These are phyloP conservation scores for Pseudoatta argentina DNA, from an alignment of 1,140 invertebrate genomes.

Conservation along the genomic window DNA sequence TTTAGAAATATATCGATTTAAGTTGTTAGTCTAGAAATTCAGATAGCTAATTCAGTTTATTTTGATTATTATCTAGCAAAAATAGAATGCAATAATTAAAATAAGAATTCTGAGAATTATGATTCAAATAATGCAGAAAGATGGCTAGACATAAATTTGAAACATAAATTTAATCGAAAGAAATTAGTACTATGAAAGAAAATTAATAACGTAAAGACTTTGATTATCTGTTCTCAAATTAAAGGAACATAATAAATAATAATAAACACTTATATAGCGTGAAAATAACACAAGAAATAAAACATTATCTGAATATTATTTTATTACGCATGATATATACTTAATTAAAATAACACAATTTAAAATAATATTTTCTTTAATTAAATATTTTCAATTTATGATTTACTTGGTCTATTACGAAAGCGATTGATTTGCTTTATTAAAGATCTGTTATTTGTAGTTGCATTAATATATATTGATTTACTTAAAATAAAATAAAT, in stretches of 20 bases:
- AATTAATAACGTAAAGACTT: not conserved
- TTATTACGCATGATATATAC: not conserved
- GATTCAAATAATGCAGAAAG: not conserved
- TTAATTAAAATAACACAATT: not conserved
- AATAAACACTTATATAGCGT: not conserved
- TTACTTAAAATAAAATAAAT: too few species aligned
- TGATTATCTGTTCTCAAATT: conserved; percentile 1
- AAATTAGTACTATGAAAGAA: not conserved
- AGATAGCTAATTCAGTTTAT: not conserved
- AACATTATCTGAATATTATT: not conserved
- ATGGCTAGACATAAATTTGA: not conserved
- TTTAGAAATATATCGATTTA: not conserved
- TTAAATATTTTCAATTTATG: not conserved
- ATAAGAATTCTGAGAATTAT: not conserved
- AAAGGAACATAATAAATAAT: not conserved
- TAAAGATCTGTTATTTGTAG: not conserved
- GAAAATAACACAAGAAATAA: not conserved
- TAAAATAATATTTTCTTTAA: not conserved
- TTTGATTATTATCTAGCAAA: not conserved
- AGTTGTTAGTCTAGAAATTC: not conserved
- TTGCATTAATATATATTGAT: too few species aligned
- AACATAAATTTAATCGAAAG: not conserved
- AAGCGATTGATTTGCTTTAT: conserved; percentile 2
- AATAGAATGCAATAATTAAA: not conserved
- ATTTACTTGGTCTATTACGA: not conserved